Evolutionary conservation across 2,113 vertebrate species (phyloP).

Genomic region (Eurypyga helias): DNA sequence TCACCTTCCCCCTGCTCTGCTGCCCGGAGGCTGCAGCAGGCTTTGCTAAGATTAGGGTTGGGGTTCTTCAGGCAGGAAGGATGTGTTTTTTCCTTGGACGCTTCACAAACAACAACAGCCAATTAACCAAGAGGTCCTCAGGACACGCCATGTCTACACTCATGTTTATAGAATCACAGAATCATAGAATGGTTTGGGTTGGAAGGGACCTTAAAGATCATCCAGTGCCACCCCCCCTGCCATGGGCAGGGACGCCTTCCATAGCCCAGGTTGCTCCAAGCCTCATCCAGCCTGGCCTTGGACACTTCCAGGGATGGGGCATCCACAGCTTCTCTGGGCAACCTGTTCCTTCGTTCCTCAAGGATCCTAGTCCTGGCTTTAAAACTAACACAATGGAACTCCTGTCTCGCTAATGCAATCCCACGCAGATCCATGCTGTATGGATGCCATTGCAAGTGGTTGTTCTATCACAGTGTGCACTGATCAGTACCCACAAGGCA

Average conservation of each 20-base stretch:
- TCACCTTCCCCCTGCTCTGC: neutral
- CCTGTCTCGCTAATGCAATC: neutral
- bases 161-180: neutral
- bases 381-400: neutral
- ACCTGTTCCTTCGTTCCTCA: neutral
- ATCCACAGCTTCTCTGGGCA: no score
- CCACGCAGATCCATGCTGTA: neutral
- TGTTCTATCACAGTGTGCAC: neutral
- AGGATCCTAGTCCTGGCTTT: neutral
- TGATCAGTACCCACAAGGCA: neutral
- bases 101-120: neutral
- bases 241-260: no score
- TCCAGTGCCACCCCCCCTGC: no score
- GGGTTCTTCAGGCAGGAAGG: neutral
- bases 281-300: no score
- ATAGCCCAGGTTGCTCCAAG: no score
- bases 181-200: no score
- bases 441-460: neutral
- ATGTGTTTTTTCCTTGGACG: neutral
- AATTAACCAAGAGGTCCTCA: neutral
- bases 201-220: no score
- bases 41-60: no score
- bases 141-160: neutral
- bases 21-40: neutral
- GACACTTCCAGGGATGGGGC: no score